phyloP scores from a whole-genome alignment of 2,113 vertebrate species.

The Strigops habroptila region DNA sequence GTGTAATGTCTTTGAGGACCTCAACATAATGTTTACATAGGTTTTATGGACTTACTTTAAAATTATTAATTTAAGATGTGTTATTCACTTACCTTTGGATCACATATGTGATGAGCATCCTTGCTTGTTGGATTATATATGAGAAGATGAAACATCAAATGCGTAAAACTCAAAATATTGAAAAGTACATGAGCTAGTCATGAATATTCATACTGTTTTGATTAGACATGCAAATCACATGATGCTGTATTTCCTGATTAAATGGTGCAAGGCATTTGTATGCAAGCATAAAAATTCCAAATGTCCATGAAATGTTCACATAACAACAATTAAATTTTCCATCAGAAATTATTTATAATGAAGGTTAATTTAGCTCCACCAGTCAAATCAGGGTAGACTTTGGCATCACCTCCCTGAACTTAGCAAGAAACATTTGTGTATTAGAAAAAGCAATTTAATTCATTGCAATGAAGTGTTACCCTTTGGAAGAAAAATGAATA shows the following conservation, averaged over 20 bases:
- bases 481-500: neutral
- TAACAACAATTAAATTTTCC: neutral
- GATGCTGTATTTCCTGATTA: neutral
- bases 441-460: neutral
- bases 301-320: neutral
- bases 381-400: neutral
- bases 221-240: neutral
- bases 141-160: neutral
- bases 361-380: neutral
- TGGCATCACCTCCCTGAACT: neutral
- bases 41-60: neutral
- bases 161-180: neutral
- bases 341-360: neutral
- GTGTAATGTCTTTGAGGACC: neutral
- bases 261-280: neutral
- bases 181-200: neutral
- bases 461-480: neutral
- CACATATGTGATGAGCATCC: neutral
- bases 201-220: neutral
- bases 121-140: neutral
- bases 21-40: neutral
- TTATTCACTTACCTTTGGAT: neutral
- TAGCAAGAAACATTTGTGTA: neutral
- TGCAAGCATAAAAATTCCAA: neutral
- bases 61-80: neutral